Base-by-base conservation (phyloP, 2,888 invertebrate species). In the Tupiocoris notatus region DNA sequence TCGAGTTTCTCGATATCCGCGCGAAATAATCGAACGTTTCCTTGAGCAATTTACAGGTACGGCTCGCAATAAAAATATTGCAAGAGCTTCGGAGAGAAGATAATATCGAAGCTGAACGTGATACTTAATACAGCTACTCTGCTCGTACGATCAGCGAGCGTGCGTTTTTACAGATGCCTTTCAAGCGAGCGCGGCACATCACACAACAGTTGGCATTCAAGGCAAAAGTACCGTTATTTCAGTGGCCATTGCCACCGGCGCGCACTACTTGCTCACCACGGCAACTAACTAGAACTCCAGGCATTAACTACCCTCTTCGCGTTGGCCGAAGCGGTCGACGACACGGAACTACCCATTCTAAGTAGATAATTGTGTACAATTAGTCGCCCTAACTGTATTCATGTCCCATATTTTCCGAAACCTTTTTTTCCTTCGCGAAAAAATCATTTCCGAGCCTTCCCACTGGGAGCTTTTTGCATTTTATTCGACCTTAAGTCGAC, bases 161-260 rank as follows among this genome's bases (percentile, higher is more conserved):
- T n/a, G n/a, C n/a, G n/a, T n/a, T n/a, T n/a, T n/a, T 12, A 12
- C 39, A 12, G 73, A 73, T 73, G 21, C 73, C 25, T 73, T n/a
- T n/a, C n/a, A n/a, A n/a, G n/a, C n/a, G n/a, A n/a, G 63, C 54
- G 12, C 57, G 39, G 73, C 73, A 70, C 24, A 62, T 62, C 73
- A 73, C 73, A 70, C 70, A 73, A 73, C 73, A 73, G 73, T 73
- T 73, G 73, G 73, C 73, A 73, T 73, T 63, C 73, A 18, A 73
- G 73, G 20, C 73, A 65, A 17, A 2, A 25, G 63, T 17, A 73
- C 73, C 73, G 73, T 73, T 73, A 73, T 63, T 61, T 62, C 73
- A 73, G 59, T 61, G 71, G 62, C 73, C 73, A 73, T 73, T 73
- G 61, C 22, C n/a, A n/a, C n/a, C 62, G 73, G 62, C 22, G 73